Percentiles rank a stretch among this genome's conserved stretches.
phyloP scores from a whole-genome alignment of 92 coral and sea anemone species.

The Heteractis magnifica region DNA sequence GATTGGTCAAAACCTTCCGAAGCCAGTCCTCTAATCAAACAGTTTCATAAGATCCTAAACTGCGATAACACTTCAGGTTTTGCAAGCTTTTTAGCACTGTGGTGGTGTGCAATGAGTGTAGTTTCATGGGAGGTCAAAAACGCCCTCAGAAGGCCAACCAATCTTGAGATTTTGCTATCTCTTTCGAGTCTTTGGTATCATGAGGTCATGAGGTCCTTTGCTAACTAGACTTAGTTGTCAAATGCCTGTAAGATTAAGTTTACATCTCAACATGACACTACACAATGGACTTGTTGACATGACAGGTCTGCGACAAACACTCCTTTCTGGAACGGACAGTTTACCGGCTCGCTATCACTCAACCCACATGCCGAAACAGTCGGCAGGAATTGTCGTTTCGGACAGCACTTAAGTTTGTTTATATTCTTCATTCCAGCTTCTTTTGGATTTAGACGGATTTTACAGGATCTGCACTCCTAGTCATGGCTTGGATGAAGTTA shows the following conservation, averaged over 20 bases:
- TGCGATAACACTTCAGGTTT: conserved; percentile 36
- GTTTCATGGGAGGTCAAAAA: conserved; percentile 17
- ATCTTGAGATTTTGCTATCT: conserved; percentile 8
- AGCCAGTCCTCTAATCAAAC: conserved; percentile 47
- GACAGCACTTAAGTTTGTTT: conserved; percentile 10
- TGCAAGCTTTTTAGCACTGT: conserved; percentile 5
- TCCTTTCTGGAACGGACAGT: conserved; percentile 22
- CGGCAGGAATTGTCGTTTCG: conserved; percentile 5
- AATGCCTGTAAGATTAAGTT: conserved; percentile 43
- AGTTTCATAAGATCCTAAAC: conserved; percentile 42
- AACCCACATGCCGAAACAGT: conserved; percentile 36
- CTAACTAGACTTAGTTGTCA: conserved; percentile 72
- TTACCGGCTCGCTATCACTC: conserved; percentile 24
- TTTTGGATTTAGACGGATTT: background rate
- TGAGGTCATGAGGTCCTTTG: conserved; percentile 43
- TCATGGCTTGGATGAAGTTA: conserved; percentile 5
- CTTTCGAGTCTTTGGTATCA: conserved; percentile 7
- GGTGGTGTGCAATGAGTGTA: conserved; percentile 29
- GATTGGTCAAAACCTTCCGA: conserved; percentile 45
- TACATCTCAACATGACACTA: conserved; percentile 27
- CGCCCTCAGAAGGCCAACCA: conserved; percentile 20
- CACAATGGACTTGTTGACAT: conserved; percentile 41
- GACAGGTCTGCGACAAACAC: conserved; percentile 39
- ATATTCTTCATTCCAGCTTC: conserved; percentile 15
- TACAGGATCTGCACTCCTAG: background rate